Evolutionary conservation across 2,797 vertebrate genomes (phyloP).

Genomic region (Sebastiscus albofasciatus): DNA sequence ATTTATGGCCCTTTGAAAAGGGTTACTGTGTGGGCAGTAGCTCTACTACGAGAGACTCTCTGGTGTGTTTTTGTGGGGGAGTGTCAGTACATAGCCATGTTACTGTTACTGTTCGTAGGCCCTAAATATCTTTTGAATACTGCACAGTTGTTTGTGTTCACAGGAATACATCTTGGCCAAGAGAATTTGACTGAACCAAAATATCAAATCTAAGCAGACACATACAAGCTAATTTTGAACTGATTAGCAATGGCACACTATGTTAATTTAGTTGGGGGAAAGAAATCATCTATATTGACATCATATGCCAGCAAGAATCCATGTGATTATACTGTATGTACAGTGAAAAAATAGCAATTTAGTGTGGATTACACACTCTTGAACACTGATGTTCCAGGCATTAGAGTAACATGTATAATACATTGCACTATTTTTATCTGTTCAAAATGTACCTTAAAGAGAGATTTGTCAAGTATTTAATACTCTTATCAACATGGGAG

Average conservation of each 20-base stretch:
- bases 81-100: neutral
- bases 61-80: neutral
- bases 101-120: neutral
- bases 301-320: neutral
- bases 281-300: neutral
- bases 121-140: neutral
- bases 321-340: neutral
- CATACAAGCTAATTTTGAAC: neutral
- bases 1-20: neutral
- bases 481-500: no score
- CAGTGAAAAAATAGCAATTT: neutral
- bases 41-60: neutral
- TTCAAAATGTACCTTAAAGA: no score
- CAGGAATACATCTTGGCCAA: neutral
- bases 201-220: neutral
- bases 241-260: neutral
- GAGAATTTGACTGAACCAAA: neutral
- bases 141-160: neutral
- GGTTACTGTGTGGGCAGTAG: neutral
- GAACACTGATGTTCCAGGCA: neutral
- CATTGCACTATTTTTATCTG: no score
- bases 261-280: no score
- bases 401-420: neutral
- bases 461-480: no score
- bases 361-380: no score